Evolutionary conservation across 2,113 vertebrate species (phyloP).

Genomic region (Cyprinus carpio): DNA sequence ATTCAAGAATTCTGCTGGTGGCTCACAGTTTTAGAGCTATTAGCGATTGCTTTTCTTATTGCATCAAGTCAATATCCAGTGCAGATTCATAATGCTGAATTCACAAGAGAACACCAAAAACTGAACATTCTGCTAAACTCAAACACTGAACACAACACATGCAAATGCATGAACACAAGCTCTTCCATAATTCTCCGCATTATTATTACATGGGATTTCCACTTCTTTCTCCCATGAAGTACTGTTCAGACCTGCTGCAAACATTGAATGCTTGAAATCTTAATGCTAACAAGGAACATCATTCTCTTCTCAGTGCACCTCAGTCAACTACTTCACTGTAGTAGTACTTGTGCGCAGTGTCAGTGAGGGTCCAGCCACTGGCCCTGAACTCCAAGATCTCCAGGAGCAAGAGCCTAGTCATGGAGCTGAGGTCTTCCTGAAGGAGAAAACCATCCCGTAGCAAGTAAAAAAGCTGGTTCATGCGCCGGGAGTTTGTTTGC

Average conservation of each 20-base stretch:
- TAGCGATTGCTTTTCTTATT: not conserved
- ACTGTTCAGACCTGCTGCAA: not conserved
- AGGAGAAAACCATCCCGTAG: conserved; percentile 93
- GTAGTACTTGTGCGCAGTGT: conserved; percentile 93
- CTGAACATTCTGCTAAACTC: not conserved
- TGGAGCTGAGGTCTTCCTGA: conserved; percentile 83
- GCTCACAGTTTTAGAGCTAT: conserved; percentile 7
- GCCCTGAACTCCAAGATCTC: conserved; percentile 96
- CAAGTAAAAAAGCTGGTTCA: conserved; percentile 93
- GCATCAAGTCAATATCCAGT: not conserved
- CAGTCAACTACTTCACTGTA: conserved; percentile 90
- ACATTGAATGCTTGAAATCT: not conserved
- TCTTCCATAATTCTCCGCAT: not conserved
- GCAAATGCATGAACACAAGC: conserved; percentile 1
- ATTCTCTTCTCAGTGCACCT: conserved; percentile 71
- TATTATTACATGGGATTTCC: not conserved
- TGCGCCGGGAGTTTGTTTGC: conserved; percentile 84
- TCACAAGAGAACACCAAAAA: conserved; percentile 5
- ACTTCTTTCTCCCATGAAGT: conserved; percentile 15
- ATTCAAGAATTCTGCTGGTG: conserved; percentile 17
- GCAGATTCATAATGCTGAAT: not conserved
- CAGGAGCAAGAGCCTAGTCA: conserved; percentile 90
- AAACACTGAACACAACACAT: conserved; percentile 5
- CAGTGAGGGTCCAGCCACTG: conserved; percentile 88
- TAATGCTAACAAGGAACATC: not conserved